phyloP scores from a whole-genome alignment of 2,797 vertebrate genomes.

The Schizothorax lantsangensis region DNA sequence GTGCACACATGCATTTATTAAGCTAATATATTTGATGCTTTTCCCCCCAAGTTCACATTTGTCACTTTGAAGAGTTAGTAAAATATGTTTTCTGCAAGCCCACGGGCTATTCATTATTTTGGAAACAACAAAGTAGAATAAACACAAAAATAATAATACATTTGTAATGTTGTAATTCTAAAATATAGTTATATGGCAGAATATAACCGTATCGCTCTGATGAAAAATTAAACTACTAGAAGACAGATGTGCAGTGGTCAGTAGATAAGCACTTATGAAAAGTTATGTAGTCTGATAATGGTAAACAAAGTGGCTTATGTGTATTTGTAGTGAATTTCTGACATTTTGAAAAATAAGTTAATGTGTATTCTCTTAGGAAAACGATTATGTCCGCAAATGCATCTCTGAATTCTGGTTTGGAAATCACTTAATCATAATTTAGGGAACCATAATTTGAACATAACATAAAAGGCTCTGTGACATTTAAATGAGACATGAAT shows the following conservation, averaged over 20 bases:
- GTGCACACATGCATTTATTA: background rate
- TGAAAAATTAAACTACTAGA: background rate
- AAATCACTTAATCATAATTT: conserved; percentile 19
- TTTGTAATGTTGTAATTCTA: background rate
- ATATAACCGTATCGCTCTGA: background rate
- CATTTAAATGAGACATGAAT: background rate
- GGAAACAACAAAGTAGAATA: background rate
- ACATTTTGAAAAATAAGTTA: background rate
- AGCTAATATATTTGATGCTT: background rate
- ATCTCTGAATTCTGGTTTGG: background rate
- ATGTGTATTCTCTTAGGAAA: background rate
- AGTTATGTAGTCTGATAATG: background rate
- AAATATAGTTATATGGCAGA: background rate
- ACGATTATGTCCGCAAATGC: background rate
- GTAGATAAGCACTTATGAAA: background rate
- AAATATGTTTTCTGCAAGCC: background rate
- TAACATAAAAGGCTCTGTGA: background rate
- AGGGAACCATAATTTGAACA: background rate
- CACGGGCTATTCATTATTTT: background rate
- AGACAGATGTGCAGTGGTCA: background rate
- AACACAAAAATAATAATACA: background rate
- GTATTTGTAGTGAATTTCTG: background rate
- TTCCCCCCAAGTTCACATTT: background rate
- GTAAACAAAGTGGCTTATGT: background rate
- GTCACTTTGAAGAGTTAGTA: background rate